Evolutionary conservation across 2,113 vertebrate genomes (phyloP), one percentile per base, ranked within the genome.

Genomic region (Colistium nudipinnis): DNA sequence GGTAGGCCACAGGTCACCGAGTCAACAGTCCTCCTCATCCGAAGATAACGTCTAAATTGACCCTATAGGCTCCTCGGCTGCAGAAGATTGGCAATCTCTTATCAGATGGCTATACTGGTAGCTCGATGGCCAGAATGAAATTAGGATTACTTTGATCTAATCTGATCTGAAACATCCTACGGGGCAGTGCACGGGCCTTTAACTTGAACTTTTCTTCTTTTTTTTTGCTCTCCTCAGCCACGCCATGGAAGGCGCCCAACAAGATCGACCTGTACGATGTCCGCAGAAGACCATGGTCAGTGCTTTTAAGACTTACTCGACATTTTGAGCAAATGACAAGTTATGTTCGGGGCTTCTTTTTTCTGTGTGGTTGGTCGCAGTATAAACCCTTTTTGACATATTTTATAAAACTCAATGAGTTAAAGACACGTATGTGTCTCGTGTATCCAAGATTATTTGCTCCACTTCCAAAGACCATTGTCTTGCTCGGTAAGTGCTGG

Each of bases 181-280:
- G 74, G 60, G 66, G 35, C 57, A 51, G 44, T 22, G 16, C 35
- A 53, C 44, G 7, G n/a, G 22, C 35, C 49, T 67, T 4, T 76
- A 70, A 70, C 54, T 70, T 79, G 30, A n/a, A n/a, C n/a, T n/a
- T n/a, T n/a, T n/a, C n/a, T n/a, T n/a, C n/a, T n/a, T n/a, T 83
- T 83, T 78, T 74, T 71, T 38, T 68, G 51, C 51, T 52, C 61
- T 78, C 59, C 67, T 6, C 91, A 99, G 97, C 97, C 66, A 96
- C 96, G 49, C 96, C 95, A 0, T 99, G 97, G 97, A 94, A 94
- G 89, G 95, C 95, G 1, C 96, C 96, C 78, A 97, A 99, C 79
- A 99, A 98, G 93, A 98, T 99, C 4, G 98, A 99, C 92, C 94
- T 99, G 75, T 99, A 99, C 0, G 98, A 99, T 0, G 98, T 99